Conservation (phyloP, 2,888 invertebrate species). For the Galerucella pusilla region DNA sequence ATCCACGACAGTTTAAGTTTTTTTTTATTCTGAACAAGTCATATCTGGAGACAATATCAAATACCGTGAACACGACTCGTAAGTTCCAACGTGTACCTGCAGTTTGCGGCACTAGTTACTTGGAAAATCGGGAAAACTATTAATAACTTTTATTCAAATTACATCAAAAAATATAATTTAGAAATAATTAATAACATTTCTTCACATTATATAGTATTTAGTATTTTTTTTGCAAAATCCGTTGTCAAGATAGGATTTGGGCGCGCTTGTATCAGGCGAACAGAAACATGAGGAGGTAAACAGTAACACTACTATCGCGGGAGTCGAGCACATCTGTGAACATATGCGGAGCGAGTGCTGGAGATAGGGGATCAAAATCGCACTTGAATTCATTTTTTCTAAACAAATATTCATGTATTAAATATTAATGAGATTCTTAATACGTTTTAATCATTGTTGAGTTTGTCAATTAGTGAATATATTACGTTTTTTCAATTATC, state of each 20-base stretch:
- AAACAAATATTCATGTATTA: not conserved
- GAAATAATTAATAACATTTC: conserved; percentile 3
- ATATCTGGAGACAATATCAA: conserved; percentile 1
- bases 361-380: conserved; percentile 10
- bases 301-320: conserved; percentile 14
- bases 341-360: conserved; percentile 26
- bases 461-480: no score
- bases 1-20: not conserved
- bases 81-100: not conserved
- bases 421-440: no score
- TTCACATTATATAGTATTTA: conserved; percentile 3
- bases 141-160: not conserved
- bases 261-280: conserved; percentile 65
- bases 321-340: not conserved
- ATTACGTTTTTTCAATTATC: no score
- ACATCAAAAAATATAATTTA: not conserved
- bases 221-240: conserved; percentile 37
- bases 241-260: conserved; percentile 46
- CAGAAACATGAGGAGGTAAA: conserved; percentile 52
- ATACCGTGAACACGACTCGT: not conserved
- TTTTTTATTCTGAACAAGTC: not conserved
- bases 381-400: not conserved
- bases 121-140: not conserved
- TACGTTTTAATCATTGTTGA: no score
- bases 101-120: conserved; percentile 1